Percentiles rank a stretch among this genome's conserved stretches.
These are phyloP conservation scores for Spinibarbus caldwelli DNA, from an alignment of 2,797 vertebrate species.

Conservation along the genomic window DNA sequence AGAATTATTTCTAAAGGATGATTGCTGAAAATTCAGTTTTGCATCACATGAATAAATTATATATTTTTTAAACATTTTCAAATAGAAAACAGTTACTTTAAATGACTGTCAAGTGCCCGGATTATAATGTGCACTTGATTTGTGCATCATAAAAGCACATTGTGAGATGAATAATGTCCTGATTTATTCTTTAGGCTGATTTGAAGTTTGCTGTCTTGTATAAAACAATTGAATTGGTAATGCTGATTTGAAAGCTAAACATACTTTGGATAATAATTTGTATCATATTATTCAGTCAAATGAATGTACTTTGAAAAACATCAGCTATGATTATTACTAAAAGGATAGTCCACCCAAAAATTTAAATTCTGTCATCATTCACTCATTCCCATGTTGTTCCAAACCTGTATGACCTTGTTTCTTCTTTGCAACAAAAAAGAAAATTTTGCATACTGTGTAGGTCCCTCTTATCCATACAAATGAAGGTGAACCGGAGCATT, in stretches of 20 bases:
- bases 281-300: neutral
- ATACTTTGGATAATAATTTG: neutral
- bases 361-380: neutral
- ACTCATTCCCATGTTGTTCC: neutral
- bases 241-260: neutral
- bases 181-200: constrained; percentile 1
- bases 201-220: neutral
- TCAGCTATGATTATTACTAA: neutral
- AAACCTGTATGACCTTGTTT: neutral
- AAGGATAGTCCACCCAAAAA: neutral
- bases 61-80: neutral
- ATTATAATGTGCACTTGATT: neutral
- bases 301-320: neutral
- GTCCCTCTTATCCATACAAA: constrained; percentile 6
- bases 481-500: neutral
- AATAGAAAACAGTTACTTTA: neutral
- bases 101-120: neutral
- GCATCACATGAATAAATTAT: neutral
- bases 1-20: neutral
- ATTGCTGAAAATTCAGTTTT: neutral
- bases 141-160: neutral
- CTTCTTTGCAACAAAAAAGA: neutral
- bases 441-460: neutral
- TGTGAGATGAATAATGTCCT: neutral
- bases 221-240: neutral